Evolutionary conservation across 2,797 vertebrate genomes (phyloP), one percentile per base, ranked within the genome.

Genomic region (Tenualosa ilisha): DNA sequence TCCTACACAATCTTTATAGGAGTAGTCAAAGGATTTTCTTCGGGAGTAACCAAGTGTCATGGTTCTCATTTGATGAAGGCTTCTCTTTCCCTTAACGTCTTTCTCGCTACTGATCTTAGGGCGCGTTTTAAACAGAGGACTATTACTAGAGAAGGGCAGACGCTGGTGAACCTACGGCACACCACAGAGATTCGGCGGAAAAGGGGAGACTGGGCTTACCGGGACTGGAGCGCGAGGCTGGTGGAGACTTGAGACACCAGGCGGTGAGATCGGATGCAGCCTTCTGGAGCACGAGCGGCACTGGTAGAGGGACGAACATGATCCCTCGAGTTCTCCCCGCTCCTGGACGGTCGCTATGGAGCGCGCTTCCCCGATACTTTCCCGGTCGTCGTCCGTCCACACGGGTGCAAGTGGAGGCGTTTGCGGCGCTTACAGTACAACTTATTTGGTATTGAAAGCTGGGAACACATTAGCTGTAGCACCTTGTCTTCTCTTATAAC

Each of bases 251-350:
- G 93, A 97, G 95, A 89, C 94, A 95, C 96, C 96, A 97, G 94
- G 95, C 95, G 94, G 93, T 95, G 93, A 96, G 94, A 93, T 97
- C 96, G 92, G 96, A 94, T 90, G 94, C 94, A 90, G 95, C 94
- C 96, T 96, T 96, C 93, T 96, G 96, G 95, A 97, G 95, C 90
- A 97, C 94, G 93, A 97, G 96, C 94, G 96, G 96, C 93, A 97
- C 95, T 91, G 96, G 96, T 95, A 97, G 90, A 82, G 96, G 96
- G 89, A 97, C 95, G 94, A 97, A 97, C 96, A 97, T 97, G 94
- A 91, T 96, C 94, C 93, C 92, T 89, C 89, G 92, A 92, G 92
- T 93, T 94, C 92, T 92, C 88, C 6, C n/a, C 65, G 31, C 11
- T 72, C 3, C 17, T 7, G 26, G n/a, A 7, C 61, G 40, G 72